A percentile compares a stretch with the other conserved stretches of the same genome.
These are phyloP conservation scores for Dorcus parallelipipedus DNA, from an alignment of 2,888 invertebrate genomes.

Conservation along the genomic window DNA sequence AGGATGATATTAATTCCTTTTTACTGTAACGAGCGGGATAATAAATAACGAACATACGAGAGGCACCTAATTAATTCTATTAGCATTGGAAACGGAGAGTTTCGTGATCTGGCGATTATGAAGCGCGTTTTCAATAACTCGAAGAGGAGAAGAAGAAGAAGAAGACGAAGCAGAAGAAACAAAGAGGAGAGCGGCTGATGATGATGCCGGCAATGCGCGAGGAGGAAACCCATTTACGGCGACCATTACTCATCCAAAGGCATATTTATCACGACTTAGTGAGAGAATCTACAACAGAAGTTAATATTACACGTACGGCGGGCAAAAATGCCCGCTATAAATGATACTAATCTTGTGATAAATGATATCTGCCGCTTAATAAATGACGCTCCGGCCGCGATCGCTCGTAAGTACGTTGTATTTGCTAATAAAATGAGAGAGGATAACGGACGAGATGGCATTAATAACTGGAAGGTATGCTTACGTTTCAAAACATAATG, in stretches of 20 bases:
- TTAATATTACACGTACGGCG: constrained; percentile 7
- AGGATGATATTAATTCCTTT: too few relatives aligned
- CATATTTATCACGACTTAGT: constrained; percentile 19
- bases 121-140: background rate
- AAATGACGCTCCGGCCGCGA: constrained; percentile 9
- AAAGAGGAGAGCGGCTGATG: background rate
- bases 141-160: background rate
- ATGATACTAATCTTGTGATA: constrained; percentile 22
- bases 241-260: constrained; percentile 19
- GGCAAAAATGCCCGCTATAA: constrained; percentile 12
- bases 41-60: too few relatives aligned
- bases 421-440: constrained; percentile 6
- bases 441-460: background rate
- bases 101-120: background rate
- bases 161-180: background rate
- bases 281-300: constrained; percentile 21
- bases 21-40: too few relatives aligned
- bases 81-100: background rate
- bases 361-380: constrained; percentile 18
- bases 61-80: background rate
- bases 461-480: background rate
- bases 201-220: constrained; percentile 2
- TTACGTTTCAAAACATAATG: background rate
- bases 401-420: constrained; percentile 12
- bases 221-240: constrained; percentile 14